phyloP scores from a whole-genome alignment of 1,140 invertebrate species.

The Drosophila willistoni region DNA sequence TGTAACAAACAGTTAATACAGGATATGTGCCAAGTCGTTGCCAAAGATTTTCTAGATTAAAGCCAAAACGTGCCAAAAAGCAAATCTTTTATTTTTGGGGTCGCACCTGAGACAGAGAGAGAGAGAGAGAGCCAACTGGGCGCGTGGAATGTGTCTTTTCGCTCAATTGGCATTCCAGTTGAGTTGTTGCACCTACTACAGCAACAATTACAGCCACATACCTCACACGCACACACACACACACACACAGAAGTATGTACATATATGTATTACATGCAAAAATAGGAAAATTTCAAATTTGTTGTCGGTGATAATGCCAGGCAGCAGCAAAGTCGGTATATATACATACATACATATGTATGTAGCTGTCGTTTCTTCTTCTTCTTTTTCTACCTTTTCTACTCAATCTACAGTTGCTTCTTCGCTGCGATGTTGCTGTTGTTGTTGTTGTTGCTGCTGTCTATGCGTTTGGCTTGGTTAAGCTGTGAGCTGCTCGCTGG shows the following conservation, averaged over 20 bases:
- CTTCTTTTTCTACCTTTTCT: conserved; percentile 22
- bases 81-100: conserved; percentile 34
- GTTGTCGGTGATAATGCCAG: conserved; percentile 21
- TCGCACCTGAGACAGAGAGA: not conserved
- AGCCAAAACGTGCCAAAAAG: conserved; percentile 74
- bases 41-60: not conserved
- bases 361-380: not conserved
- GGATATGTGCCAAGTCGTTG: not conserved
- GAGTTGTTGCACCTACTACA: conserved; percentile 35
- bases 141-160: conserved; percentile 1
- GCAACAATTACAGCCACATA: not conserved
- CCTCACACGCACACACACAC: not conserved
- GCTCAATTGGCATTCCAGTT: conserved; percentile 16
- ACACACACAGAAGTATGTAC: conserved; percentile 14
- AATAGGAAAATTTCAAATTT: conserved; percentile 45
- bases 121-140: not conserved
- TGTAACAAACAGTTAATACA: too few relatives aligned
- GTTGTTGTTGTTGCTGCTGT: not conserved
- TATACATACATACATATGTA: not conserved
- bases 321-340: not conserved
- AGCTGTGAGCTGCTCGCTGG: conserved; percentile 53
- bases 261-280: conserved; percentile 60
- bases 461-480: conserved; percentile 74
- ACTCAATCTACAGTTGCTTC: conserved; percentile 27
- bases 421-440: conserved; percentile 5